Conservation (phyloP, 1,140 invertebrate species). For the Gryon sp. region DNA sequence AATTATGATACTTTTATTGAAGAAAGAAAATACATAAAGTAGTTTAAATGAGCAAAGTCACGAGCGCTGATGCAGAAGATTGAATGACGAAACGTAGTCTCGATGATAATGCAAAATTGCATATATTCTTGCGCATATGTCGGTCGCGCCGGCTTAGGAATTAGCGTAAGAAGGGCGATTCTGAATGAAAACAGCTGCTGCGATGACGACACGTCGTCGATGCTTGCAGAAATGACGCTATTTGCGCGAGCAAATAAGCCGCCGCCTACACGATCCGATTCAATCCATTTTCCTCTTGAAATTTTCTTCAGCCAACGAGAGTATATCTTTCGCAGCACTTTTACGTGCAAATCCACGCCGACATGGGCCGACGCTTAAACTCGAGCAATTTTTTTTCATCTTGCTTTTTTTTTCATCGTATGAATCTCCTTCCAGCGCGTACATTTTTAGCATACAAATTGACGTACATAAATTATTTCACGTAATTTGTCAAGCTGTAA, state of each 20-base stretch:
- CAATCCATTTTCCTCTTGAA: constrained; percentile 33
- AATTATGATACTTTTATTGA: too few species aligned
- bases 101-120: constrained; percentile 23
- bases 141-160: constrained; percentile 69
- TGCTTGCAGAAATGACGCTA: constrained; percentile 61
- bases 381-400: neutral
- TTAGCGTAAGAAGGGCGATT: constrained; percentile 70
- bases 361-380: neutral
- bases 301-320: constrained; percentile 1
- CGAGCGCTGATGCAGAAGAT: neutral
- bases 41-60: neutral
- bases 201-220: constrained; percentile 71
- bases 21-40: neutral
- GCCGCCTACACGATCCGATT: constrained; percentile 47
- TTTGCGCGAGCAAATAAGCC: constrained; percentile 69
- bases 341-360: neutral
- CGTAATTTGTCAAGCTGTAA: constrained; percentile 38
- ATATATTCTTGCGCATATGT: constrained; percentile 61
- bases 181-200: constrained; percentile 77
- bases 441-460: constrained; percentile 18
- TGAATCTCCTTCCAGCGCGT: neutral
- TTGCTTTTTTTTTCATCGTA: neutral
- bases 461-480: constrained; percentile 30
- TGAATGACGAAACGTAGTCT: constrained; percentile 27
- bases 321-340: too few species aligned